Conservation (phyloP, 2,888 invertebrate genomes). For the Drosophila gaucha region DNA sequence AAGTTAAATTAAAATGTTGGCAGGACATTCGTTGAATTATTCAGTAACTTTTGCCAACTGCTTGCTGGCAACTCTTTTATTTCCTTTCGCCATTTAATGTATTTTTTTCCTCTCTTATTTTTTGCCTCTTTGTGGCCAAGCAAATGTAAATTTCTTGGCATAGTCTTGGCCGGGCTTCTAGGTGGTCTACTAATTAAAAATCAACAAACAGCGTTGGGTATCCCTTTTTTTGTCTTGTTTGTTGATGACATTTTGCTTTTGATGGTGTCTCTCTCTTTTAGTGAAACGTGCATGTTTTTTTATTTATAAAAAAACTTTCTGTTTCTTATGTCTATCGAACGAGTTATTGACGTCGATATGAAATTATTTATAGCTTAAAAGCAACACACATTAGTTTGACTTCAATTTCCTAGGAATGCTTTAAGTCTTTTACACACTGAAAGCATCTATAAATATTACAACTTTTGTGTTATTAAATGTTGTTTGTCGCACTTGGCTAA, state of each 20-base stretch:
- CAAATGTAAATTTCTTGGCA: constrained; percentile 56
- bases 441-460: neutral
- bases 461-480: neutral
- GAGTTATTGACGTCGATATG: constrained; percentile 10
- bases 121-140: constrained; percentile 42
- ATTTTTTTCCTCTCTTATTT: constrained; percentile 2
- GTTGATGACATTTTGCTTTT: constrained; percentile 35
- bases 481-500: too few relatives aligned
- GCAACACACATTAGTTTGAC: neutral
- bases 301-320: constrained; percentile 4
- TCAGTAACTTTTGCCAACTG: constrained; percentile 71
- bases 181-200: constrained; percentile 69
- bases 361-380: neutral
- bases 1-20: constrained; percentile 80
- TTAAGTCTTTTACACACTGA: neutral
- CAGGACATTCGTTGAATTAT: constrained; percentile 81
- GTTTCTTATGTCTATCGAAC: constrained; percentile 8
- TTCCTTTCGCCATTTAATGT: constrained; percentile 7
- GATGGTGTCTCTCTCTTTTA: neutral
- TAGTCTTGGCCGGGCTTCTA: constrained; percentile 28
- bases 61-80: constrained; percentile 60
- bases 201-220: constrained; percentile 46
- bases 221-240: constrained; percentile 7
- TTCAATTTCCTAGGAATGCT: neutral
- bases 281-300: constrained; percentile 25